Evolutionary conservation across 2,113 vertebrate genomes (phyloP).

Genomic region (Smithornis capensis): DNA sequence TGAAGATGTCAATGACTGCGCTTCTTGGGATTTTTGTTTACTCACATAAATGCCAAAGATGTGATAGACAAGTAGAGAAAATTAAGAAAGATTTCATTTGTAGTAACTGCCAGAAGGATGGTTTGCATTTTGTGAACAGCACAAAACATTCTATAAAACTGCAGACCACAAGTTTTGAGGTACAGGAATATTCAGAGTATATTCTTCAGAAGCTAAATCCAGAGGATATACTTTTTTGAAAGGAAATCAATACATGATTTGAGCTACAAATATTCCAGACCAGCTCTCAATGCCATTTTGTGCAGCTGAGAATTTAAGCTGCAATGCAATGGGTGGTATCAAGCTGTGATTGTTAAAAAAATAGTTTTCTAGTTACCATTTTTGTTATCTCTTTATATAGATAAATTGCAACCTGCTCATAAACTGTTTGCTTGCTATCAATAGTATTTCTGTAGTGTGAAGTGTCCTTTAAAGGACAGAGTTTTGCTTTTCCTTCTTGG

Average conservation of each 20-base stretch:
- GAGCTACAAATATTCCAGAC: neutral
- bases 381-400: neutral
- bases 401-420: neutral
- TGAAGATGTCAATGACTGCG: neutral
- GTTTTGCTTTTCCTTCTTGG: neutral
- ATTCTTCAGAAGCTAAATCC: neutral
- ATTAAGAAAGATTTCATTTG: neutral
- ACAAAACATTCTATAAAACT: neutral
- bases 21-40: neutral
- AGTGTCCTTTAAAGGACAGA: neutral
- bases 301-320: neutral
- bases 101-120: neutral
- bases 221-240: neutral
- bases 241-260: neutral
- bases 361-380: neutral
- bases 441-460: neutral
- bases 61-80: neutral
- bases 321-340: neutral
- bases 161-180: neutral
- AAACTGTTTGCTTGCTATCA: neutral
- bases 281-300: neutral
- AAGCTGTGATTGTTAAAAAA: neutral
- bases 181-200: neutral
- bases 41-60: neutral
- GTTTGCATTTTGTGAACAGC: neutral